Base-by-base conservation (phyloP, 2,797 vertebrate genomes). In the Molossus alvarezi region DNA sequence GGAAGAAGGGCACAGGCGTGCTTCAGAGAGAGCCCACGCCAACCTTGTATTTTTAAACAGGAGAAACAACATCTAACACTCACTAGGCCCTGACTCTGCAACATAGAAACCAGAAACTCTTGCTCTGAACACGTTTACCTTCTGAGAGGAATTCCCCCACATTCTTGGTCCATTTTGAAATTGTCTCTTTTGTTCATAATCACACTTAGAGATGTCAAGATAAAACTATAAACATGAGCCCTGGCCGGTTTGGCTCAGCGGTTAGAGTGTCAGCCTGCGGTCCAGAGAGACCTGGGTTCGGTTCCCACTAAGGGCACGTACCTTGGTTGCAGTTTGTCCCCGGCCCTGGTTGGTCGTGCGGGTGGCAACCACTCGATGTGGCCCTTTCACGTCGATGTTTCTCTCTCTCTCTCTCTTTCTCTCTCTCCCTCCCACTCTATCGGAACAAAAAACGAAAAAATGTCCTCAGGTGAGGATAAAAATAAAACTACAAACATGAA, bases 101-200 rank as follows among this genome's bases (percentile, higher is more conserved):
- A n/a, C 51, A 3, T 18, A 55, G 72, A 72, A 90, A 83, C 60
- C 29, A 83, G n/a, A 9, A 90, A 57, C 41, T 57, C 77, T 77
- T 67, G 55, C 20, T 76, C 55, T 41, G n/a, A 90, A 55, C 17
- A 41, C 18, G 3, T 53, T 80, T 69, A 33, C 14, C 25, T 72
- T 48, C 5, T 29, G 45, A 90, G 58, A 89, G 27, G 81, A 85
- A 89, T 83, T 95, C 17, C 41, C 33, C 62, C 57, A 81, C 72
- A 58, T 75, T 69, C 9, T 11, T 82, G 80, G 67, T 29, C 12
- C 45, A 75, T 72, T 80, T 12, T 37, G 82, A 86, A 72, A 72
- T 14, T 83, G 10, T 81, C 10, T 91, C 0, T 48, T 91, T 80
- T 81, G 76, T 60, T 85, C 21, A 53, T 23, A 93, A 91, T 51